Base-by-base conservation (phyloP, 2,113 vertebrate species). In the Bathybates hornii region DNA sequence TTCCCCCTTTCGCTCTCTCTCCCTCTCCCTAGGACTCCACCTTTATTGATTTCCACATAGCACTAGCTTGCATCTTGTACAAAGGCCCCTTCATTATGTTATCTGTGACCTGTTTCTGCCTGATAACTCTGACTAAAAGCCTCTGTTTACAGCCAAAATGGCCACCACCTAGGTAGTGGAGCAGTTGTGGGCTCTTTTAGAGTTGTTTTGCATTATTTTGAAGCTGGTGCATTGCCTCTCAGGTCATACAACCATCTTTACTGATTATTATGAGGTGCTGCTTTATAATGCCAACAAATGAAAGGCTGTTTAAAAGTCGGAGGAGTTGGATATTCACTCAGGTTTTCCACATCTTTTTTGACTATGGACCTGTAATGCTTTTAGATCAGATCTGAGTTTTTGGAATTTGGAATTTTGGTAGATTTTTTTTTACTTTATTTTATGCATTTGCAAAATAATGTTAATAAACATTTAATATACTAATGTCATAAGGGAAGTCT, bases 1-100 rank as follows among this genome's bases (percentile, higher is more conserved):
- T 13, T 2, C 6, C 29, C 59, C 16, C 3, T 61, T 17, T 61
- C 3, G 11, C 34, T 8, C 3, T 16, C 11, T n/a, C 24, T 81
- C 52, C 63, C 6, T 83, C 61, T 4, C 86, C 82, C 80, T 81
- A 63, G 81, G 53, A 52, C 87, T 86, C 86, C 87, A 29, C 83
- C 86, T 80, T 85, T 87, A 93, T 94, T 93, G 90, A 94, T 94
- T 94, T 92, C 89, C 80, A 73, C 82, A 76, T 87, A 86, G 87
- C 59, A 21, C 24, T 36, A 43, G 73, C 84, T 83, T 24, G 82
- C 82, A 56, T 92, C 81, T 83, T 11, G 6, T 80, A 90, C 87
- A 94, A 88, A 57, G 19, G 34, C 52, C 81, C 83, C 86, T 94
- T 93, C 90, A 88, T 91, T 56, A 84, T 83, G n/a, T 92, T 93